Conservation (phyloP, 2,113 vertebrate genomes). For the Leptobrachium leishanense region DNA sequence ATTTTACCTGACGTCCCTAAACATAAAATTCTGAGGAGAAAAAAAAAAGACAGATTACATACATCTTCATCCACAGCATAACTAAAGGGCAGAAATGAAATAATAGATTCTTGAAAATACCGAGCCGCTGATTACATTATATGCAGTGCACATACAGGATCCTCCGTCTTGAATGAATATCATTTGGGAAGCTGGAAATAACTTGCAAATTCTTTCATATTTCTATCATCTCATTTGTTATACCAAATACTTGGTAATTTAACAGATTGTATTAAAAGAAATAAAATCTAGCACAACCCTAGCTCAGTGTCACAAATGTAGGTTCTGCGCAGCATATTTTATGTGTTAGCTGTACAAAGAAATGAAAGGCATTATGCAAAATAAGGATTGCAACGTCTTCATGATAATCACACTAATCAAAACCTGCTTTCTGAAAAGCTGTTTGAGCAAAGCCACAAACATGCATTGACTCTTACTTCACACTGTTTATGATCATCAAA, state of each 20-base stretch:
- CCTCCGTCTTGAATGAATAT: not conserved
- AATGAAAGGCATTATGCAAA: not conserved
- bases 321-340: not conserved
- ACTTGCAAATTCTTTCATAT: conserved; percentile 3
- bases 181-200: not conserved
- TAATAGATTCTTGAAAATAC: conserved; percentile 1
- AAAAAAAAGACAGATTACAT: not conserved
- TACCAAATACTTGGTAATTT: not conserved
- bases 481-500: not conserved
- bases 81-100: conserved; percentile 5
- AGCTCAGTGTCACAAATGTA: not conserved
- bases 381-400: not conserved
- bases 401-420: not conserved
- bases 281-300: not conserved
- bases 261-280: not conserved
- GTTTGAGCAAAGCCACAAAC: not conserved
- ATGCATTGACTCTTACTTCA: not conserved
- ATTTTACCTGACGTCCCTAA: not conserved
- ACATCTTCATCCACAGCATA: not conserved
- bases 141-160: not conserved
- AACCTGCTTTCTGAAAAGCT: not conserved
- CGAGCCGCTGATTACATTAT: conserved; percentile 1
- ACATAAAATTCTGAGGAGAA: not conserved
- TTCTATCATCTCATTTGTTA: conserved; percentile 3
- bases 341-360: not conserved